Evolutionary conservation across 2,888 invertebrate species (phyloP), one percentile per base, ranked within the genome.

Genomic region (Epirrita christyi): DNA sequence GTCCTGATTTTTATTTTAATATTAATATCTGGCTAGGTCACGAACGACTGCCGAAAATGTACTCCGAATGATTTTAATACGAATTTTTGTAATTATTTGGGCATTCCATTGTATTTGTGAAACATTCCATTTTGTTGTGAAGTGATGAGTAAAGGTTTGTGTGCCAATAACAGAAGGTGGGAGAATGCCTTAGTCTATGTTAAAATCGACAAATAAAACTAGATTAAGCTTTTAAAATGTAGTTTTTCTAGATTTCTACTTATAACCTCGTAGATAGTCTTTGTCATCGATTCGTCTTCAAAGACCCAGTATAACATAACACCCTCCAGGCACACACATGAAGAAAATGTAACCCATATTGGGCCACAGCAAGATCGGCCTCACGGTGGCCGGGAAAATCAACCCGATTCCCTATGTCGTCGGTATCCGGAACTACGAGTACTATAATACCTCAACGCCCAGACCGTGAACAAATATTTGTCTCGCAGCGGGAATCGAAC

Each of bases 131-230:
- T 59, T 76, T 76, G 76, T 79, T 77, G 68, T 66, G 78, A 81
- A 78, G 83, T 81, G 84, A 81, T 85, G 81, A 10, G 44, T 21
- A 27, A 80, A 77, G 88, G 88, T 83, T 80, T 80, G 89, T 88
- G 91, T 92, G 92, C 92, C 92, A 92, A 92, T 86, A 80, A 78
- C 75, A 75, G 74, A 83, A 82, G 85, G 78, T 80, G 83, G 84
- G 80, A 86, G 81, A 80, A 87, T 89, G 90, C 91, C 91, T 91
- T 91, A 91, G 85, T 88, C 78, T 90, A 90, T 79, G 86, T 90
- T 88, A 83, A 64, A 90, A 88, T 87, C 88, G 92, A 92, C 92
- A 92, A 92, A 91, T 92, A 92, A 92, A 80, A 75, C 70, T 89
- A 89, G 88, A 83, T 71, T 92, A 92, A 92, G 91, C 92, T 91